Conservation (phyloP, 2,113 vertebrate genomes). For the Erinaceus europaeus region DNA sequence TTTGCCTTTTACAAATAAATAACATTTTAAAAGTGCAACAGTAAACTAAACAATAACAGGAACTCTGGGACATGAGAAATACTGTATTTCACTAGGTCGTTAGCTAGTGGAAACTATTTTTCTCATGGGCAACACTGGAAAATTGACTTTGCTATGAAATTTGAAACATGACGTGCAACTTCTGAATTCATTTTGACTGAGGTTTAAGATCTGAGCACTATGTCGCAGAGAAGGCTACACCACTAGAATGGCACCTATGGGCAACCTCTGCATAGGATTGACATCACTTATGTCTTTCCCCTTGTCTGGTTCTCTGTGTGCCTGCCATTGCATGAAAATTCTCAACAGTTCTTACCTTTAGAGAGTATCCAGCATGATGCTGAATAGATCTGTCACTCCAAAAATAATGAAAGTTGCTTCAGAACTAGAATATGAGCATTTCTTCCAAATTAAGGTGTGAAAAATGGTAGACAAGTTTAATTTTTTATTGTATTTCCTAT, state of each 20-base stretch:
- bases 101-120: background rate
- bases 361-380: too few species aligned
- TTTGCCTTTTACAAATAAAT: constrained; percentile 26
- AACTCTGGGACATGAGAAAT: background rate
- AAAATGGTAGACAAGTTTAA: background rate
- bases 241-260: too few species aligned
- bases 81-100: background rate
- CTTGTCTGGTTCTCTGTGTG: background rate
- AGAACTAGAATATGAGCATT: background rate
- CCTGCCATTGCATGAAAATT: too few species aligned
- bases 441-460: background rate
- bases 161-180: background rate
- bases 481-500: background rate
- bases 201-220: too few species aligned
- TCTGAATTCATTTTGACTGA: background rate
- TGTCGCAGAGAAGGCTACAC: too few species aligned
- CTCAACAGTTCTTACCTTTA: too few species aligned
- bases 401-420: too few species aligned
- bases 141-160: background rate
- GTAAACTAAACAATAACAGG: constrained; percentile 12
- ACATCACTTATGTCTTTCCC: background rate
- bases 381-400: too few species aligned
- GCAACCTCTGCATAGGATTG: background rate
- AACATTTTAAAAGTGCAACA: background rate
- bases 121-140: background rate